Evolutionary conservation across 1,140 invertebrate genomes (phyloP).

Genomic region (Heterodera schachtii): DNA sequence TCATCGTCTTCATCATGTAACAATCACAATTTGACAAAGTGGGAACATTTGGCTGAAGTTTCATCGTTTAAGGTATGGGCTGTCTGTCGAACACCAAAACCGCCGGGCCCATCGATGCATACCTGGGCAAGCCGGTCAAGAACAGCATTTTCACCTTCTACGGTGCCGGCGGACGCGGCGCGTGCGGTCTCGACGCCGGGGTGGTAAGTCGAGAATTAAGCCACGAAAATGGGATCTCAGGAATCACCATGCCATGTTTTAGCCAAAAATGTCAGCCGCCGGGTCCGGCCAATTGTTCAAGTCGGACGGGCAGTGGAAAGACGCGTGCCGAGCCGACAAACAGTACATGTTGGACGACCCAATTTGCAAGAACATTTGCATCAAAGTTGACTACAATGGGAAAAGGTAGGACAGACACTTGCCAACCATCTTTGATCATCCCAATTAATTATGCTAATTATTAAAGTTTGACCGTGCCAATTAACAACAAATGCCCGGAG

Average conservation of each 20-base stretch:
- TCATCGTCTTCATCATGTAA: no score
- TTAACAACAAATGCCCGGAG: slow-evolving; percentile 42
- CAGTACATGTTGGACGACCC: slow-evolving; percentile 37
- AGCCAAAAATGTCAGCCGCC: slow-evolving; percentile 23
- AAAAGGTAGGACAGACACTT: slow-evolving; percentile 33
- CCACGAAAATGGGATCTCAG: background rate
- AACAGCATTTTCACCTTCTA: slow-evolving; percentile 36
- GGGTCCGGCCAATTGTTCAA: slow-evolving; percentile 27
- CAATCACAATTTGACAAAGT: no score
- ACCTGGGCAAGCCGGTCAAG: slow-evolving; percentile 29
- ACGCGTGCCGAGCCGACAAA: slow-evolving; percentile 16
- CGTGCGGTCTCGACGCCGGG: slow-evolving; percentile 24
- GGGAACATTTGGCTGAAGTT: no score
- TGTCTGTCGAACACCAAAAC: slow-evolving; percentile 10
- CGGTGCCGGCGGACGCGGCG: slow-evolving; percentile 23
- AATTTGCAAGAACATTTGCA: slow-evolving; percentile 37
- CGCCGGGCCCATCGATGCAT: slow-evolving; percentile 10
- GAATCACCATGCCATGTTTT: no score
- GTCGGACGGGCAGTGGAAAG: slow-evolving; percentile 25
- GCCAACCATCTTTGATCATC: background rate
- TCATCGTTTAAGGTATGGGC: background rate
- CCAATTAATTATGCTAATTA: slow-evolving; percentile 10
- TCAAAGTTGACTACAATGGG: slow-evolving; percentile 43
- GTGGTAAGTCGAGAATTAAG: background rate
- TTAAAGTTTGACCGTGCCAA: slow-evolving; percentile 27